These are phyloP conservation scores for Trissolcus japonicus DNA, from an alignment of 2,888 invertebrate genomes.

Conservation along the genomic window DNA sequence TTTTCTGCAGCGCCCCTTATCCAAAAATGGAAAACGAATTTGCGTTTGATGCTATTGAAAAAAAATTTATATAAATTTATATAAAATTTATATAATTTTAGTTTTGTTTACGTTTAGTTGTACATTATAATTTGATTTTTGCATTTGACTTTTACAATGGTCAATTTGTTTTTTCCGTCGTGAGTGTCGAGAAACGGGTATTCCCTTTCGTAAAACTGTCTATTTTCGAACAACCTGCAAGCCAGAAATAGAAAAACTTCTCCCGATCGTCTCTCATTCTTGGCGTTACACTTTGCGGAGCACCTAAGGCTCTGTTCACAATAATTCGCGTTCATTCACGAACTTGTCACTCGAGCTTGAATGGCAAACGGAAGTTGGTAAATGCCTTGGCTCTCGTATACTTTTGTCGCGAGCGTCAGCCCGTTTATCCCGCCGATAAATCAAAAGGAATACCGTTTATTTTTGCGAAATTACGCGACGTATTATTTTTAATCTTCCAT, in stretches of 20 bases:
- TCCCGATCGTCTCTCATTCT: constrained; percentile 15
- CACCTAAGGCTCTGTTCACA: constrained; percentile 55
- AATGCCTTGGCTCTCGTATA: neutral
- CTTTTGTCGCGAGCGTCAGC: neutral
- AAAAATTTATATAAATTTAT: too few relatives aligned
- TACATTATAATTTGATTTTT: too few relatives aligned
- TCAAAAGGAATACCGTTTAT: constrained; percentile 22
- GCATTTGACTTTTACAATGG: neutral
- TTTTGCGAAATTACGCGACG: constrained; percentile 24
- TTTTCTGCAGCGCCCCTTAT: too few relatives aligned
- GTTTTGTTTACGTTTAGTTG: too few relatives aligned
- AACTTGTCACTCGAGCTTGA: constrained; percentile 21
- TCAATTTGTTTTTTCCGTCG: neutral
- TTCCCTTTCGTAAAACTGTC: constrained; percentile 55
- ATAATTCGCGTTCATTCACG: constrained; percentile 33
- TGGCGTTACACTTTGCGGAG: constrained; percentile 45
- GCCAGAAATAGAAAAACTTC: constrained; percentile 63
- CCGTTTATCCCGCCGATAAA: constrained; percentile 2
- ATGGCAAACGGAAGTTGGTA: constrained; percentile 13
- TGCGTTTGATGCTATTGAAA: constrained; percentile 35
- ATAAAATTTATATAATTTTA: too few relatives aligned
- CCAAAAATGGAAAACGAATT: constrained; percentile 21
- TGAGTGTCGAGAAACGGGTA: constrained; percentile 7
- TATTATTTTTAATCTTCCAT: constrained; percentile 29
- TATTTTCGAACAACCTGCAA: constrained; percentile 66